These are phyloP conservation scores for Ennomos erosarius DNA, from an alignment of 2,888 invertebrate species.

Conservation along the genomic window DNA sequence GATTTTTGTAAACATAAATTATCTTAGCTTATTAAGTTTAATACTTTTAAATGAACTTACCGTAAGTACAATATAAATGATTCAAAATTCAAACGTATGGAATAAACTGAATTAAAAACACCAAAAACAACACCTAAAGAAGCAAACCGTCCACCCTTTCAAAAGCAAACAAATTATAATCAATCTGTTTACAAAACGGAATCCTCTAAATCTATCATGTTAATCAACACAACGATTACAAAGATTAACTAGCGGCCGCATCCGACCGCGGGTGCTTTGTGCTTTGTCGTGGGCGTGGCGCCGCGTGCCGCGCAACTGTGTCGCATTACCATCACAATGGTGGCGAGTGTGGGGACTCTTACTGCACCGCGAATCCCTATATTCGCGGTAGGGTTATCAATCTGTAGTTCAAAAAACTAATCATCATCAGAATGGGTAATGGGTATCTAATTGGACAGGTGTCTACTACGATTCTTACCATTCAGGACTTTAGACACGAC, in stretches of 20 bases:
- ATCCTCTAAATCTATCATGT: constrained; percentile 13
- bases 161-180: constrained; percentile 17
- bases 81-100: too few relatives aligned
- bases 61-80: too few relatives aligned
- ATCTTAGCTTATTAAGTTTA: too few relatives aligned
- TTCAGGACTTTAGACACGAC: too few relatives aligned
- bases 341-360: constrained; percentile 17
- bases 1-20: too few relatives aligned
- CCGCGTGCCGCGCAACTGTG: constrained; percentile 29
- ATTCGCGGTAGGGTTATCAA: constrained; percentile 14
- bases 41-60: too few relatives aligned
- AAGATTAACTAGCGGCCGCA: constrained; percentile 20
- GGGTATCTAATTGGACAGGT: too few relatives aligned
- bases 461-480: too few relatives aligned
- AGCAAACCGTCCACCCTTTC: constrained; percentile 9
- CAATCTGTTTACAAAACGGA: constrained; percentile 25
- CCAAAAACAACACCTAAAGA: neutral
- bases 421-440: too few relatives aligned
- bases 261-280: constrained; percentile 14
- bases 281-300: constrained; percentile 20
- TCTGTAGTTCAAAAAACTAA: neutral
- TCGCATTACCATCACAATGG: constrained; percentile 48
- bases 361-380: constrained; percentile 16
- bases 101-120: neutral
- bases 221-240: constrained; percentile 29